Conservation (phyloP, 1,140 invertebrate genomes). For the Drosophila grimshawi region DNA sequence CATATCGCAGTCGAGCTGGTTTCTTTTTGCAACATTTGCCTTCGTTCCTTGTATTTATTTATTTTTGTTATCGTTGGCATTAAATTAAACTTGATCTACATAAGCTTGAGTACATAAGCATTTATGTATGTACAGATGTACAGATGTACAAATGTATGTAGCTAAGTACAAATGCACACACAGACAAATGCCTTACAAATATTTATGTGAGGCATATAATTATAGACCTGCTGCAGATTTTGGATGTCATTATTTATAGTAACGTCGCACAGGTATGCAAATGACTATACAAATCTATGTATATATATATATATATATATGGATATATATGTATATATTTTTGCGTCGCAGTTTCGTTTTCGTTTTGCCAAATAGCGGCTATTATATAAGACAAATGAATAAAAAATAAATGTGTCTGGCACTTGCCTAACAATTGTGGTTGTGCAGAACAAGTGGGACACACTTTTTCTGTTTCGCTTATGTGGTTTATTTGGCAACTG, state of each 20-base stretch:
- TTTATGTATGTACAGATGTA: slow-evolving; percentile 6
- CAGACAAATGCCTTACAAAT: slow-evolving; percentile 39
- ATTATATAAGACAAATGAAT: slow-evolving; percentile 35
- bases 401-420: slow-evolving; percentile 5
- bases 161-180: too few relatives aligned
- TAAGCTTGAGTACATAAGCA: slow-evolving; percentile 15
- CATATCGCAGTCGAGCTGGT: slow-evolving; percentile 2
- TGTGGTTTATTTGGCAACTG: slow-evolving; percentile 39
- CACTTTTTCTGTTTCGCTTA: slow-evolving; percentile 31
- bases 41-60: slow-evolving; percentile 35
- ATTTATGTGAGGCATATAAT: slow-evolving; percentile 77
- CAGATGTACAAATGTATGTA: slow-evolving; percentile 29
- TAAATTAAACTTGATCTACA: slow-evolving; percentile 61
- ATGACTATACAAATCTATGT: background rate
- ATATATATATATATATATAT: too few relatives aligned
- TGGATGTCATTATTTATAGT: slow-evolving; percentile 66
- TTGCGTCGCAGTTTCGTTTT: slow-evolving; percentile 71
- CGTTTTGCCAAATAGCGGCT: slow-evolving; percentile 49
- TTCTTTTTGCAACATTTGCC: background rate
- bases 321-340: background rate
- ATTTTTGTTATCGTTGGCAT: slow-evolving; percentile 56
- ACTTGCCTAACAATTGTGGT: slow-evolving; percentile 19
- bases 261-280: slow-evolving; percentile 18
- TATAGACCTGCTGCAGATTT: slow-evolving; percentile 61
- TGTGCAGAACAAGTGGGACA: slow-evolving; percentile 40